A percentile compares a stretch with the other conserved stretches of the same genome.
These are phyloP conservation scores for Helicoverpa assulta DNA, from an alignment of 2,888 invertebrate genomes.

Conservation along the genomic window DNA sequence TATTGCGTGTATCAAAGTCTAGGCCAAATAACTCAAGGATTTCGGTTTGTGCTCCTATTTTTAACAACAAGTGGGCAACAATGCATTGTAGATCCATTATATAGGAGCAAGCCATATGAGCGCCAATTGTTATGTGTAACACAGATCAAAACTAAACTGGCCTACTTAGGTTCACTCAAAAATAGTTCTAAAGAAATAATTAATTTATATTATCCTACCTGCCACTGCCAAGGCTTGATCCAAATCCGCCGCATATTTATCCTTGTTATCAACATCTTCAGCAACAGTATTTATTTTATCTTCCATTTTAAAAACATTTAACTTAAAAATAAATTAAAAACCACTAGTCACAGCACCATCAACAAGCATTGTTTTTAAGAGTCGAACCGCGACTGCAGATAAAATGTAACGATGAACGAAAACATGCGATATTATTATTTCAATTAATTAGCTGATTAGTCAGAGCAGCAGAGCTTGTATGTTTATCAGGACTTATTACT, in stretches of 20 bases:
- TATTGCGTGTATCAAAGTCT: not conserved
- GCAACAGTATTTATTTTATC: constrained; percentile 71
- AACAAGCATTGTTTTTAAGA: constrained; percentile 74
- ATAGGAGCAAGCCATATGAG: not conserved
- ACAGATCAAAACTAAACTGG: not conserved
- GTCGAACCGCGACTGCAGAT: constrained; percentile 47
- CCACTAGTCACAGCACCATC: constrained; percentile 18
- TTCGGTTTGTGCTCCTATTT: not conserved
- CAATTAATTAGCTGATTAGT: constrained; percentile 32
- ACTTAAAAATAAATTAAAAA: constrained; percentile 17
- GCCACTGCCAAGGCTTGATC: constrained; percentile 78
- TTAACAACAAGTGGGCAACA: not conserved
- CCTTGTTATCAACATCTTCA: constrained; percentile 64
- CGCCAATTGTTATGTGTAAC: not conserved
- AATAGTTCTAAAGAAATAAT: not conserved
- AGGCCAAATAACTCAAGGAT: not conserved
- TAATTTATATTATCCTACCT: constrained; percentile 53
- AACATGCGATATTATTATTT: constrained; percentile 32
- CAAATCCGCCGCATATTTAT: constrained; percentile 73
- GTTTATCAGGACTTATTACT: constrained; percentile 58
- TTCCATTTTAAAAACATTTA: constrained; percentile 60
- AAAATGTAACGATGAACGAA: constrained; percentile 54
- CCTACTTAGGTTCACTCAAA: not conserved
- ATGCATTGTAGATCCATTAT: not conserved
- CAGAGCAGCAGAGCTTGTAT: constrained; percentile 26